Evolutionary conservation across 2,113 vertebrate genomes (phyloP), one percentile per base, ranked within the genome.

Genomic region (Rhombomys opimus): DNA sequence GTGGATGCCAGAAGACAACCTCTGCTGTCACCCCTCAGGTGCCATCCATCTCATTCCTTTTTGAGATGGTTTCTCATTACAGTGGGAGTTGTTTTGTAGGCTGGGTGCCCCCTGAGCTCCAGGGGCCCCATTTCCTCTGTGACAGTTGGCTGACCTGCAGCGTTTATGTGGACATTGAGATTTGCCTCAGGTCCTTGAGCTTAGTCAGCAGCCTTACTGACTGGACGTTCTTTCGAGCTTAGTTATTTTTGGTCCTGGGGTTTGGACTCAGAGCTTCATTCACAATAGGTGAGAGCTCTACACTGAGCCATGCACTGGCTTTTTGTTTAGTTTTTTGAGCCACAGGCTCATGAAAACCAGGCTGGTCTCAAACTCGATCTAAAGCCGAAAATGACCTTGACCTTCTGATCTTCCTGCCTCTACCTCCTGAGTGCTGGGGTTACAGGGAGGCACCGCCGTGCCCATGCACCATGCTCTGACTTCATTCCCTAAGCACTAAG

Each of bases 401-500:
- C 72, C 52, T 38, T 54, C 52, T 89, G 25, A 75, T 75, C 68
- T 70, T 89, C 30, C 70, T 75, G 68, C 14, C 5, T 73, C 67
- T 5, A 61, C 52, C 35, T 75, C 52, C 25, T 38, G 52, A 59
- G 25, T 61, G 23, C 23, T 88, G 35, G 50, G 8, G 75, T 73
- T 27, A 59, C 23, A 88, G 11, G 30, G 20, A 8, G 27, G 9
- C 5, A 54, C 68, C 67, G 11, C 67, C 67, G 38, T 73, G 22
- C 52, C 50, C 35, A 38, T 22, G 14, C 59, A 85, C 27, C 1
- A 7, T 0, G 46, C 14, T 52, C 9, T 75, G 54, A 20, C 30
- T 14, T 2, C 2, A 0, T 50, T 67, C 75, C 54, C 12, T 6
- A 11, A 30, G 35, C 23, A 13, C 23, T 32, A 25, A n/a, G 2